Percentiles rank a stretch among this genome's conserved stretches.
phyloP scores from a whole-genome alignment of 2,113 vertebrate genomes.

The Tachysurus fulvidraco region DNA sequence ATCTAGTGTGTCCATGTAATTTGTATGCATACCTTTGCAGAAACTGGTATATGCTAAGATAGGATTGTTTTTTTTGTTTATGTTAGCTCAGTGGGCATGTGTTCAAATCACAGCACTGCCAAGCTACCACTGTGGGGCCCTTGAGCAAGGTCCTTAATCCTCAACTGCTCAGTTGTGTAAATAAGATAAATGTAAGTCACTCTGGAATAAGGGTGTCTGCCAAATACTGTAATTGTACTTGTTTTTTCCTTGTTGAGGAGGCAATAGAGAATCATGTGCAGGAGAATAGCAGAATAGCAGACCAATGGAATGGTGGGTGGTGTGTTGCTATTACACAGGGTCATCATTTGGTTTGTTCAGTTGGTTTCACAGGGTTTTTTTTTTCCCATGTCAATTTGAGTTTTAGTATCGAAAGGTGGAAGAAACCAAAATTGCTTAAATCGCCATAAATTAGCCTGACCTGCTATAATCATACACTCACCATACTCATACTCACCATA shows the following conservation, averaged over 20 bases:
- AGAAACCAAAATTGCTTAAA: background rate
- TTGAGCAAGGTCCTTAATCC: too few relatives aligned
- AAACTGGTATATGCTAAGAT: too few relatives aligned
- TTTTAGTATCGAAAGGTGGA: background rate
- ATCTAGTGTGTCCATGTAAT: background rate
- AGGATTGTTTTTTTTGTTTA: background rate
- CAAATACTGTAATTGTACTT: too few relatives aligned
- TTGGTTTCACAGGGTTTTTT: background rate
- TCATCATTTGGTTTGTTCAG: background rate
- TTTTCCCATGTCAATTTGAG: background rate
- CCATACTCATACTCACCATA: background rate
- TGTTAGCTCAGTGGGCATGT: too few relatives aligned
- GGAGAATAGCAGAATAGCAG: background rate
- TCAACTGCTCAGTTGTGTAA: too few relatives aligned
- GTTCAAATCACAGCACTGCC: too few relatives aligned
- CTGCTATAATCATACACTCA: background rate
- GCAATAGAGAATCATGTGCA: background rate
- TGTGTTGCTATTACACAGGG: background rate
- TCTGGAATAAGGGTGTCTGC: too few relatives aligned
- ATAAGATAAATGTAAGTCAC: too few relatives aligned
- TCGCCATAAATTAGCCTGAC: background rate
- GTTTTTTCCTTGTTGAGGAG: background rate
- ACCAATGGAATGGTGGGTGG: background rate
- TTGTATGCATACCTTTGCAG: too few relatives aligned
- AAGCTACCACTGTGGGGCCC: too few relatives aligned